Conservation (phyloP, 2,797 vertebrate genomes). For the Lepidocolaptes lacrymiger region DNA sequence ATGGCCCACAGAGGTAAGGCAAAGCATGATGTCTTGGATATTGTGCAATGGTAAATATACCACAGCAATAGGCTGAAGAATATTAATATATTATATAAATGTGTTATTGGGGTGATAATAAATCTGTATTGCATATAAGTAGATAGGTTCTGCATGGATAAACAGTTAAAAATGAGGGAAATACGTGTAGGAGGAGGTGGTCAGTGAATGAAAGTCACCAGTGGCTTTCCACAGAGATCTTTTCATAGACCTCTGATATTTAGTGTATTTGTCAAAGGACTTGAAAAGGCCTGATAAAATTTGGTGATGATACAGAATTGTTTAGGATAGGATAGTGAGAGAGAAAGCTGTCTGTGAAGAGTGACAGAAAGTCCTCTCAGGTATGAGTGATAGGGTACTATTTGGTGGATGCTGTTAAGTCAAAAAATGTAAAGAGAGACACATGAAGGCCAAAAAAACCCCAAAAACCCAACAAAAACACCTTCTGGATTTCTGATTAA, state of each 20-base stretch:
- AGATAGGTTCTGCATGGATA: neutral
- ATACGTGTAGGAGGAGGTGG: neutral
- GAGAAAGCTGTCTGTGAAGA: neutral
- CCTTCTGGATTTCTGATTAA: neutral
- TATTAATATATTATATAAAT: neutral
- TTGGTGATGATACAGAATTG: neutral
- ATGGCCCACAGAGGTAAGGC: conserved; percentile 81
- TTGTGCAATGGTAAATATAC: neutral
- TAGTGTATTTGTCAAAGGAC: neutral
- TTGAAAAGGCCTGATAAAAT: neutral
- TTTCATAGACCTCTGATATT: neutral
- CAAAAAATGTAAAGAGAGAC: neutral
- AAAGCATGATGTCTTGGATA: neutral
- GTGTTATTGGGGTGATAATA: neutral
- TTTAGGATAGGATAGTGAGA: neutral
- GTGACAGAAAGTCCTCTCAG: neutral
- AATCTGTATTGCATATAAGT: neutral
- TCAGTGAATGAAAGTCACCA: neutral
- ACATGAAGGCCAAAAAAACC: neutral
- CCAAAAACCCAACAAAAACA: no score
- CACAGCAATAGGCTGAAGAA: neutral
- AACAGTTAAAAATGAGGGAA: neutral
- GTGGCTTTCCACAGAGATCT: neutral
- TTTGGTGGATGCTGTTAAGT: neutral
- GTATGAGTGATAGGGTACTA: neutral